Evolutionary conservation across 2,888 invertebrate genomes (phyloP), one percentile per base, ranked within the genome.

Genomic region (Axea sp.): DNA sequence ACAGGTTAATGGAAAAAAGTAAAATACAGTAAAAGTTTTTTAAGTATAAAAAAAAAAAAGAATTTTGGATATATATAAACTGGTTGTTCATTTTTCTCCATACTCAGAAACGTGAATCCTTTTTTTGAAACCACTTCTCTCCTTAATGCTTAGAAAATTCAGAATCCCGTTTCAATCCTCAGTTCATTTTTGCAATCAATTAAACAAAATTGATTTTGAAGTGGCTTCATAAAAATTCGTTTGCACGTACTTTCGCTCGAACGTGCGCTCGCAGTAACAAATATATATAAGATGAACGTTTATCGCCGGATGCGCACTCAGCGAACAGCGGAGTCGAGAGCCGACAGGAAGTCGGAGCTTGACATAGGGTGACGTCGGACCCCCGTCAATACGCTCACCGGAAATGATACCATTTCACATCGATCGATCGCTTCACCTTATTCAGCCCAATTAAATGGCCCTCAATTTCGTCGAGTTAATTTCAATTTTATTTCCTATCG

Each of bases 281-380:
- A 68, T 73, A 64, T 65, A 62, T 75, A 62, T 62, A 68, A 72
- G 67, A 75, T 62, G 37, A 64, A 26, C 72, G 64, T 68, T 72
- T 69, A 72, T 74, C 72, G 64, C 71, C 75, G 72, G 72, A 75
- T 72, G 75, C 59, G 67, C 53, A 68, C 68, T 75, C 72, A 64
- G 68, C 75, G 60, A 75, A 47, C 75, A 64, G 64, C 75, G 62
- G 72, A 73, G 73, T 73, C 47, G 73, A 73, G 60, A 73, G 62
- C 68, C 64, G 69, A 73, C 75, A 76, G 75, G 75, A 76, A 76
- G 75, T 68, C 64, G 59, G 60, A 73, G 73, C 60, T 73, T 67
- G 73, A 49, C 55, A 49, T 69, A 53, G 75, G 75, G 68, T 72
- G 75, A 75, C 59, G 75, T 59, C 64, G 53, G 64, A 72, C 75